Evolutionary conservation across 2,113 vertebrate genomes (phyloP).

Genomic region (Heterotilapia buettikoferi): DNA sequence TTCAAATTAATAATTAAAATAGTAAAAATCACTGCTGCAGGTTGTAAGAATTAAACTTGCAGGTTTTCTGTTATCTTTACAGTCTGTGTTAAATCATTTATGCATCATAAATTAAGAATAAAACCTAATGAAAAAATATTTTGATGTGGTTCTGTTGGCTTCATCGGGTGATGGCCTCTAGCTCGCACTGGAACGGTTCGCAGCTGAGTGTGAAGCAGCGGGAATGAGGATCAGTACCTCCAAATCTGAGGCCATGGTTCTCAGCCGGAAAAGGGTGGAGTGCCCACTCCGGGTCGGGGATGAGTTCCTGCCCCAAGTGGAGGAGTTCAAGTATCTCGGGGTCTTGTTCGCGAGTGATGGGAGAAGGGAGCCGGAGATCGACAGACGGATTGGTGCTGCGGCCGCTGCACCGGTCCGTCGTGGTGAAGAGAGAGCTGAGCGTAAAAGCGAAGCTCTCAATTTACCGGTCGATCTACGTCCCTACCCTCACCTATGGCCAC

Average conservation of each 20-base stretch:
- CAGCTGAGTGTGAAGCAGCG: no score
- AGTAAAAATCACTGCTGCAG: background rate
- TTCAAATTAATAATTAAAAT: background rate
- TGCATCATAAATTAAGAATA: background rate
- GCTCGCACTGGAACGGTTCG: rapidly evolving
- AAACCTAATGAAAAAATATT: background rate
- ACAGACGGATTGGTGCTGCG: rapidly evolving
- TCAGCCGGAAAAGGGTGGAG: background rate
- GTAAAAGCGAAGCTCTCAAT: no score
- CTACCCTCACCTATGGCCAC: no score
- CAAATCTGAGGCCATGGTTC: background rate
- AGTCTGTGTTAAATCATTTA: background rate
- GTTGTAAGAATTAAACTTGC: rapidly evolving
- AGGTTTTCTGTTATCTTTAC: background rate
- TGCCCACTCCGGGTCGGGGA: rapidly evolving
- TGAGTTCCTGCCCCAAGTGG: background rate
- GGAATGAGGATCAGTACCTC: background rate
- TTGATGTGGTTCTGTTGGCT: background rate
- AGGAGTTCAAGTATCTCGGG: background rate
- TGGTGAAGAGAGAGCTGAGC: no score
- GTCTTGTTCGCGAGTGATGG: background rate
- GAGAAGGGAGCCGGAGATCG: background rate
- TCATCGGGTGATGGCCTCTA: rapidly evolving
- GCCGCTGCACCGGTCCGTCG: rapidly evolving
- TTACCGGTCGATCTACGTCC: no score